Percentiles rank a stretch among this genome's conserved stretches.
Evolutionary conservation across 1,140 invertebrate species (phyloP).

Genomic region (Tyrophagus putrescentiae): DNA sequence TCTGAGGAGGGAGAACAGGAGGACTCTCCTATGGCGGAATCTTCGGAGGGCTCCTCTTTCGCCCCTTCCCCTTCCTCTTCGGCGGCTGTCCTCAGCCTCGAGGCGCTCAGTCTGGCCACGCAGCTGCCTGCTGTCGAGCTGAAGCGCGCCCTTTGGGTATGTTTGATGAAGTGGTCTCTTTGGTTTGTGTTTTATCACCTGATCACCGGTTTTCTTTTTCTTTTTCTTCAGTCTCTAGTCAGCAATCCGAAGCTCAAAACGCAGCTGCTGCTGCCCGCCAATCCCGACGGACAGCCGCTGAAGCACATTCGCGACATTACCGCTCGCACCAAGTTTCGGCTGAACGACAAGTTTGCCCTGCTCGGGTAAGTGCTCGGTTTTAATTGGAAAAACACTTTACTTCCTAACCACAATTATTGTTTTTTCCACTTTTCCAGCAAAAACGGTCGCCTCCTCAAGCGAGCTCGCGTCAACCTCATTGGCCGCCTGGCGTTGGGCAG

Average conservation of each 20-base stretch:
- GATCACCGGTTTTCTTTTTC: conserved; percentile 26
- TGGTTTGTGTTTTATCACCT: no score
- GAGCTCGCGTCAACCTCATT: conserved; percentile 88
- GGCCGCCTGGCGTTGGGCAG: conserved; percentile 62
- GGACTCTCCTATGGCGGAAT: no score
- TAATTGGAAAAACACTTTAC: not conserved
- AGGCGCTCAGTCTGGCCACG: conserved; percentile 85
- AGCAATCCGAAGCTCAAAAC: conserved; percentile 92
- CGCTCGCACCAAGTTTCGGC: conserved; percentile 82
- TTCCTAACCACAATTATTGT: not conserved
- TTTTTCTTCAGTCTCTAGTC: conserved; percentile 54
- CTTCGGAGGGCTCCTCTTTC: no score
- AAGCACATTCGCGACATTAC: conserved; percentile 78
- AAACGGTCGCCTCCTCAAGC: conserved; percentile 80
- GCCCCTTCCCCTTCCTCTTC: no score
- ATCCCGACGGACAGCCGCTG: conserved; percentile 40
- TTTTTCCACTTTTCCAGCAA: conserved; percentile 44
- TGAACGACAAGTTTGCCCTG: conserved; percentile 88
- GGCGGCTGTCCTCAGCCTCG: conserved; percentile 88
- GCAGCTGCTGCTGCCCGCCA: conserved; percentile 67
- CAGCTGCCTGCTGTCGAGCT: conserved; percentile 92
- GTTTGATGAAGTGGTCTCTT: no score
- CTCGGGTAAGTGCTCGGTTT: conserved; percentile 24
- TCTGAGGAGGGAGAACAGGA: no score
- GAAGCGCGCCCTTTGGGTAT: conserved; percentile 78